Evolutionary conservation across 2,797 vertebrate species (phyloP), one percentile per base, ranked within the genome.

Genomic region (Crenuchus spilurus): DNA sequence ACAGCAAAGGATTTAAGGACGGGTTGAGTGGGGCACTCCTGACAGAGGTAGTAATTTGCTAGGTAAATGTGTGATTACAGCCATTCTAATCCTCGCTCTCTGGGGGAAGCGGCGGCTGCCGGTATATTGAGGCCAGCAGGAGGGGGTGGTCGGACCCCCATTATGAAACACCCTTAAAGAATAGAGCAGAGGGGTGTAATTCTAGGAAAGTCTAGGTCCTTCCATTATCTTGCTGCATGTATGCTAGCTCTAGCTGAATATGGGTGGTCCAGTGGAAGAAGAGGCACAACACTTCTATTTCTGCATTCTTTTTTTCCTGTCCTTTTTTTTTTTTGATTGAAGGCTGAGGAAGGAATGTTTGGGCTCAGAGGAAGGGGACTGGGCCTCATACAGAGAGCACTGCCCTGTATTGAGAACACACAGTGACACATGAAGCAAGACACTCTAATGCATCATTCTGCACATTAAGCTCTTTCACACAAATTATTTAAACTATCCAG

Each of bases 21-120:
- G 61, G 83, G 57, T 83, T 79, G 76, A 60, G 79, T 84, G 84
- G 86, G 85, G 83, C 66, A 80, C 84, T 86, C 84, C 86, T 79
- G 80, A 78, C 70, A 83, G 82, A 88, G 83, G 84, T 88, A 87
- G 85, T 90, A 84, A 89, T 92, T 90, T 91, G 77, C 84, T 85
- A 85, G 83, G 83, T 90, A 87, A 89, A 91, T 90, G 86, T 91
- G 90, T 90, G 87, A 90, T 91, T 90, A 90, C 74, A 80, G 85
- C 80, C 67, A 84, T 80, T 86, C 83, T 83, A 70, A 78, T 85
- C 70, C 83, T 76, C 62, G 77, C 76, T 72, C 72, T 70, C 37
- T 74, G 68, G 62, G 70, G 76, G 81, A 55, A 48, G n/a, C 75
- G 46, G 54, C 70, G 71, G 37, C 60, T 62, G 42, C 22, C 20